Conservation (phyloP, 2,888 invertebrate species). For the Odontocolon sp. region DNA sequence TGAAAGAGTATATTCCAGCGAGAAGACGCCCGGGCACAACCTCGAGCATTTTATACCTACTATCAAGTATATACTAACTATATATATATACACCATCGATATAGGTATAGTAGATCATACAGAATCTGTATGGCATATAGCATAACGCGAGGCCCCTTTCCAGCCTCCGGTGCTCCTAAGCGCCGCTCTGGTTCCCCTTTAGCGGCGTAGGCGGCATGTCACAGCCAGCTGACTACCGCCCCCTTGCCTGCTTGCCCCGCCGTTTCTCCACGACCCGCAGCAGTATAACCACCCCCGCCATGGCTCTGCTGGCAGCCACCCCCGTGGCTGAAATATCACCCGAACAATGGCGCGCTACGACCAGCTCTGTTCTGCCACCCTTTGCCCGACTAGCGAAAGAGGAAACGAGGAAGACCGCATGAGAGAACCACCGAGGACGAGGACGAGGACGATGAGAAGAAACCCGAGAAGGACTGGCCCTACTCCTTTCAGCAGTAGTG, state of each 20-base stretch:
- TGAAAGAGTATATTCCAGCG: conserved; percentile 72
- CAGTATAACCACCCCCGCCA: conserved; percentile 61
- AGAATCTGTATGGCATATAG: conserved; percentile 9
- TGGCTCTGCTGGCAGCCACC: conserved; percentile 69
- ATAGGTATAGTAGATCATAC: conserved; percentile 2
- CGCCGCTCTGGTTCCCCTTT: conserved; percentile 77
- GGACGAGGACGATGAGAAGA: conserved; percentile 58
- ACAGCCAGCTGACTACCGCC: conserved; percentile 80
- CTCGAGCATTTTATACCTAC: not conserved
- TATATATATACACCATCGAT: not conserved
- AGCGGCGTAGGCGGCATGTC: conserved; percentile 79
- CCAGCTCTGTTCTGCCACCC: conserved; percentile 19
- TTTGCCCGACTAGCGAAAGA: conserved; percentile 24
- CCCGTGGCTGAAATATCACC: conserved; percentile 79
- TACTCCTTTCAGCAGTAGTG: conserved; percentile 52
- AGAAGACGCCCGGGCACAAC: conserved; percentile 2
- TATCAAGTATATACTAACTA: not conserved
- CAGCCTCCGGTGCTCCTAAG: conserved; percentile 76
- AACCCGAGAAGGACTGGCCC: conserved; percentile 67
- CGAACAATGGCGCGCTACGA: conserved; percentile 77
- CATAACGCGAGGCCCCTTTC: conserved; percentile 71
- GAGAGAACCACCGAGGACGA: conserved; percentile 51
- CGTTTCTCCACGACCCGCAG: conserved; percentile 30
- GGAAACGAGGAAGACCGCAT: conserved; percentile 40
- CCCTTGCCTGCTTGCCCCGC: conserved; percentile 59